phyloP scores from a whole-genome alignment of 2,113 vertebrate species.

The Tympanuchus pallidicinctus region DNA sequence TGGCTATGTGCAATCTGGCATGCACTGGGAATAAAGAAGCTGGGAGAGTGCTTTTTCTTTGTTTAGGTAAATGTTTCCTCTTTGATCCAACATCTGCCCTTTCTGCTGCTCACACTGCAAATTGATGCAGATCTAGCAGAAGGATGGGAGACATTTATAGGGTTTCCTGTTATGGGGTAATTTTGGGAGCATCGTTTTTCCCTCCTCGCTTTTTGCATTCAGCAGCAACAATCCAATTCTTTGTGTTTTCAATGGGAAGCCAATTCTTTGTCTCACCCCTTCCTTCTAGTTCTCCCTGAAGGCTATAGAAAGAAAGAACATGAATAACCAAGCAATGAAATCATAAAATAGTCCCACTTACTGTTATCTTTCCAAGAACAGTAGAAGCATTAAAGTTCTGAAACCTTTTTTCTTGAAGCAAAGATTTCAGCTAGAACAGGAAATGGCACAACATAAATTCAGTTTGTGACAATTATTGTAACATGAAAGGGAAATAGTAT shows the following conservation, averaged over 20 bases:
- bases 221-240: conserved; percentile 51
- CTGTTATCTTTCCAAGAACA: conserved; percentile 72
- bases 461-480: conserved; percentile 72
- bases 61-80: conserved; percentile 39
- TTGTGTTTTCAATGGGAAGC: conserved; percentile 30
- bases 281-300: conserved; percentile 61
- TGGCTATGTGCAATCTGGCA: conserved; percentile 18
- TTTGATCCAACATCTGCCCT: conserved; percentile 56
- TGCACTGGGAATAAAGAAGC: not conserved
- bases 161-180: conserved; percentile 44
- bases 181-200: conserved; percentile 53
- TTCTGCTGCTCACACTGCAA: conserved; percentile 26
- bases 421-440: conserved; percentile 69
- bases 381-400: conserved; percentile 67
- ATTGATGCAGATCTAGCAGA: conserved; percentile 29
- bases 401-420: conserved; percentile 64
- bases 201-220: conserved; percentile 33
- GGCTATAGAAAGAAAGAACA: conserved; percentile 51
- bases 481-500: conserved; percentile 73
- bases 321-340: conserved; percentile 66
- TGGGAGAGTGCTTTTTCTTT: not conserved
- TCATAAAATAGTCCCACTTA: conserved; percentile 59
- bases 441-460: conserved; percentile 75
- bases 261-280: conserved; percentile 14
- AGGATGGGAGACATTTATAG: conserved; percentile 12